Base-by-base conservation (phyloP, 2,113 vertebrate genomes). In the Heteronetta atricapilla region DNA sequence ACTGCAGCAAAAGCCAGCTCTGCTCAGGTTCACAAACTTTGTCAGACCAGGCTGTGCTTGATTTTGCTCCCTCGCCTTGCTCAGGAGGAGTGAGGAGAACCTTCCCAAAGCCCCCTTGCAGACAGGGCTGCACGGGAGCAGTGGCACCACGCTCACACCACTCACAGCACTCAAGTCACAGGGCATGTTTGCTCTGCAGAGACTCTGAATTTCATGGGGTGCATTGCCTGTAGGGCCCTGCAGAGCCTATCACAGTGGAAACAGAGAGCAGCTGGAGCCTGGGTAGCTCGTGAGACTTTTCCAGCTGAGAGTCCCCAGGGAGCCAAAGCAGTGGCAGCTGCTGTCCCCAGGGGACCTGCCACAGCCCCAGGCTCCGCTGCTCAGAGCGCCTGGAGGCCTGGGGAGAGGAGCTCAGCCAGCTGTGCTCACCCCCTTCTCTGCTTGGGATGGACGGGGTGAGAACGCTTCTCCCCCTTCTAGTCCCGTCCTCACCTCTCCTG, bases 81-180 rank as follows among this genome's bases (percentile, higher is more conserved):
- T 38, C 26, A 40, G 36, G 72, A 70, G 1, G 2, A 93, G 10
- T 33, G 69, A 93, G 50, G 17, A 69, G 68, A 58, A 52, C 14
- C 56, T 63, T 15, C 40, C 33, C 17, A 81, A 66, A 85, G 21
- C 3, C n/a, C 11, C 3, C 20, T 59, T 80, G 20, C 52, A 78
- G 46, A 33, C 11, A 70, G 8, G 62, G 12, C 4, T 23, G 7
- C 0, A 0, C 40, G 67, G 56, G 48, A 69, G 19, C 46, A 48
- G 46, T 11, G 46, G 46, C 46, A 48, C 46, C 46, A 48, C 10
- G 10, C 46, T 48, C 46, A 48, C 46, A 48, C 20, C 20, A 11
- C 14, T 42, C 6, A 2, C 29, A 53, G 11, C 10, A 8, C 6
- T 5, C 0, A 0, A 44, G 29, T 10, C 38, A 7, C 55, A 19